Evolutionary conservation across 1,140 invertebrate genomes (phyloP), one percentile per base, ranked within the genome.

Genomic region (Pogonus chalceus): DNA sequence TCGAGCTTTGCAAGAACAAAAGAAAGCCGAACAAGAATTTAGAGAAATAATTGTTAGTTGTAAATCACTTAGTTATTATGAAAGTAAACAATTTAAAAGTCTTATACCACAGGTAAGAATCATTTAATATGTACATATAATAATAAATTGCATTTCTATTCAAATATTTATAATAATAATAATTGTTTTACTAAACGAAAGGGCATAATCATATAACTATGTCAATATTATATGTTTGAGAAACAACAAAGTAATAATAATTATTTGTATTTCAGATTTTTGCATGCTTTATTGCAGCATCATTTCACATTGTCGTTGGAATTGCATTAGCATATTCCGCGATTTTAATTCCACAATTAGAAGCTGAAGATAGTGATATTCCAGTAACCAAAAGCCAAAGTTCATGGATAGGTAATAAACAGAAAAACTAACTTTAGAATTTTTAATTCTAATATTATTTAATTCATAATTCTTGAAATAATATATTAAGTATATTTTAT

Each of bases 271-370:
- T 60, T 20, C 51, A 78, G 76, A 71, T 79, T 20, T 53, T 70
- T n/a, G 74, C 76, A 7, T 74, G 76, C 55, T 61, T 76, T n/a
- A 66, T 77, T 14, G 72, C 76, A 2, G 74, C 74, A 2, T 71
- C 74, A 20, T 79, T 77, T 59, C 78, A 81, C 56, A 72, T 81
- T 54, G 75, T 72, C 4, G 74, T 79, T 7, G 79, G 79, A 9
- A 65, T 80, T 2, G 69, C 72, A 7, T 72, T 80, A 60, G 77
- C 76, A 1, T 80, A 74, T 59, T 79, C 77, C 2, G 77, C 77
- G 2, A 73, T 79, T 50, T 56, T 79, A n/a, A 70, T 79, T 55
- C 75, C 77, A 31, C 73, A 77, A 57, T 65, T 79, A 18, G 70
- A 74, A 57, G 61, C 62, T n/a, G 57, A 21, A 20, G 62, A 60